These are phyloP conservation scores for Pseudanteris insignis DNA, from an alignment of 2,888 invertebrate species.

Conservation along the genomic window DNA sequence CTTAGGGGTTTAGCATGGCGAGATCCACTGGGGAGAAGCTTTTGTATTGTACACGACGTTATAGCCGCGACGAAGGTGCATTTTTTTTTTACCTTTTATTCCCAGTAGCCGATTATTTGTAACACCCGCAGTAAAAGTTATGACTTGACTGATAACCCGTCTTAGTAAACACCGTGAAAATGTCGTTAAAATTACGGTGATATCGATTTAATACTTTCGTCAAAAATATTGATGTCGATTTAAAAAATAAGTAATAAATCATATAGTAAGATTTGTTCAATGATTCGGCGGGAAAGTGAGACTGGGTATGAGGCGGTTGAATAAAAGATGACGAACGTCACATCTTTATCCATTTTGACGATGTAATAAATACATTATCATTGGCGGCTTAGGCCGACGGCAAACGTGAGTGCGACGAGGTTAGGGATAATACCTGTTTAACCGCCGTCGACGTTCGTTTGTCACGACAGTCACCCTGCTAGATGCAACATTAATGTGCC, in stretches of 20 bases:
- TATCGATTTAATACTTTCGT: no score
- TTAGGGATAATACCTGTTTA: constrained; percentile 54
- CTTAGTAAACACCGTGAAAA: no score
- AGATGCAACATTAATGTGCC: constrained; percentile 59
- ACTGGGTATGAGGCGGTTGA: constrained; percentile 20
- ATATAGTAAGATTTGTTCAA: neutral
- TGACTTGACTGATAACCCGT: no score
- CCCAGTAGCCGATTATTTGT: no score
- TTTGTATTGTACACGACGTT: constrained; percentile 7
- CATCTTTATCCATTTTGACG: constrained; percentile 37
- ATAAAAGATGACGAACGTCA: constrained; percentile 38
- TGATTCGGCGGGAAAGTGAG: neutral
- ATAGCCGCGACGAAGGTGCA: neutral
- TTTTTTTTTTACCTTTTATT: neutral
- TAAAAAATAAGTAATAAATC: no score
- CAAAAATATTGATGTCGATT: no score
- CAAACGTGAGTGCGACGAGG: constrained; percentile 36
- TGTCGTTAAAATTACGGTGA: no score
- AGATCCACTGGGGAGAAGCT: constrained; percentile 32
- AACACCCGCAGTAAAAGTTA: no score
- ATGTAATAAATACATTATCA: constrained; percentile 43
- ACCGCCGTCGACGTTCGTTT: constrained; percentile 49
- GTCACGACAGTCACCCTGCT: constrained; percentile 47
- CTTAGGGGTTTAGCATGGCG: constrained; percentile 32
- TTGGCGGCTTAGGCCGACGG: constrained; percentile 34